Evolutionary conservation across 2,888 invertebrate genomes (phyloP), one percentile per base, ranked within the genome.

Genomic region (Cerastoderma edule): DNA sequence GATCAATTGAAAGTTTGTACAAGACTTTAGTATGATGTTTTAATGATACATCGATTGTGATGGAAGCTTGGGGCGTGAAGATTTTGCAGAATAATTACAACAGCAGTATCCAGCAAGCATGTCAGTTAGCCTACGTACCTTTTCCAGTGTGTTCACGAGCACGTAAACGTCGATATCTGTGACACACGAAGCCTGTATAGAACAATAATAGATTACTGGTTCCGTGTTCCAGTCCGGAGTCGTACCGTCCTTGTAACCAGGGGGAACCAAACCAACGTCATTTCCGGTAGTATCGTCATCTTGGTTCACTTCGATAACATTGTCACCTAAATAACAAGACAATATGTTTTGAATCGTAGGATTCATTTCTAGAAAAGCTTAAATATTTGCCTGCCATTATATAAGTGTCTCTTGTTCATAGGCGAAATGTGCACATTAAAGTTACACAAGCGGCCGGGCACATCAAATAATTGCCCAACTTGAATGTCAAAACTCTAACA

Each of bases 111-210:
- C n/a, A n/a, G n/a, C n/a, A n/a, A n/a, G n/a, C n/a, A n/a, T n/a
- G n/a, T n/a, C n/a, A n/a, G n/a, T 8, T 39, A 39, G 39, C 48
- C 5, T 35, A n/a, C 28, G 44, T 33, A 71, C 72, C 60, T 63
- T 48, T 30, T 53, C 39, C 3, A 72, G 24, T 16, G 44, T 54
- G 30, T 64, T 27, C 30, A 64, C 53, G 2, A 64, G 32, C 30
- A 63, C 35, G n/a, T 50, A 64, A 4, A 70, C 70, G 19, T 28
- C 6, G 24, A 75, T 70, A 10, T 66, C 28, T 8, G 75, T 75
- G 24, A 32, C 19, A 53, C 75, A 75, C 5, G 66, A 70, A 6
- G 70, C 75, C 53, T 39, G 46, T 0, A 70, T 64, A 16, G 75
- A 70, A 39, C 75, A 75, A 6, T 19, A 10, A 24, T 60, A 60